phyloP scores from a whole-genome alignment of 1,140 invertebrate genomes.

The Diuraphis noxia region DNA sequence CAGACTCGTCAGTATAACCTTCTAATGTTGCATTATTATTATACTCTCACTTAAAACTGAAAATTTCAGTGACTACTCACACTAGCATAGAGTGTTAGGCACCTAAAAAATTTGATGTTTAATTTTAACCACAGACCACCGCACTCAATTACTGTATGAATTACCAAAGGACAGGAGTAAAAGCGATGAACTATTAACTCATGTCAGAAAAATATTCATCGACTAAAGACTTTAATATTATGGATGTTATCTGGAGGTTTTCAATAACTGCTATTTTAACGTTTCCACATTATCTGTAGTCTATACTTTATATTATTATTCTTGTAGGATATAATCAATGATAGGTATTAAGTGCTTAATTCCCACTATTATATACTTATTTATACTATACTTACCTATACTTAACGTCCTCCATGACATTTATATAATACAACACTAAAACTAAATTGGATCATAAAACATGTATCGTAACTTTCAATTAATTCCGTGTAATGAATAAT shows the following conservation, averaged over 20 bases:
- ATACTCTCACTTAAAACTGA: not conserved
- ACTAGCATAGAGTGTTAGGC: not conserved
- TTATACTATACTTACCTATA: no score
- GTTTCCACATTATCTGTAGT: not conserved
- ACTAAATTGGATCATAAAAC: not conserved
- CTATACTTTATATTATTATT: no score
- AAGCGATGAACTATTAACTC: not conserved
- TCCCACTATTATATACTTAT: no score
- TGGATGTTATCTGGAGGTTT: not conserved
- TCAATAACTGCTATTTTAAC: not conserved
- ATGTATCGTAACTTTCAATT: no score
- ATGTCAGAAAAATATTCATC: not conserved
- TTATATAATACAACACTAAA: no score
- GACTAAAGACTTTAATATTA: not conserved
- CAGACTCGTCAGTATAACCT: not conserved
- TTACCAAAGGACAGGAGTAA: not conserved
- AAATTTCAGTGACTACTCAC: not conserved
- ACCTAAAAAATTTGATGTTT: no score
- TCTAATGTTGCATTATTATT: not conserved
- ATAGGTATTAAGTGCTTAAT: not conserved
- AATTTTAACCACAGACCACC: no score
- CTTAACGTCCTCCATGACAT: no score
- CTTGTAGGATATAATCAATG: not conserved
- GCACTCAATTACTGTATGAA: not conserved
- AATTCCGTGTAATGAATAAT: no score